These are phyloP conservation scores for Cephalotes varians DNA, from an alignment of 2,888 invertebrate species.

Conservation along the genomic window DNA sequence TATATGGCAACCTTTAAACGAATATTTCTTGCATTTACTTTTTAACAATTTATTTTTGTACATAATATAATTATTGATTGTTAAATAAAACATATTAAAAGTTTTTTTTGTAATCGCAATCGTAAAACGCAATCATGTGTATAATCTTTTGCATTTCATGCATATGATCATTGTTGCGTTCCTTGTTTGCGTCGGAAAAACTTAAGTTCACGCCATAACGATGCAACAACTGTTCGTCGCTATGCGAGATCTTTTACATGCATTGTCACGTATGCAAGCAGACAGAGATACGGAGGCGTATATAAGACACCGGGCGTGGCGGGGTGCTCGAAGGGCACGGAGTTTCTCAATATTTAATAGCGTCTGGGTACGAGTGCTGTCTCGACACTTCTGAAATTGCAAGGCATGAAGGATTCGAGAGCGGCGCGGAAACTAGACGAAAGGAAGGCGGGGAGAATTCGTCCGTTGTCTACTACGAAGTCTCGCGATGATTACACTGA, in stretches of 20 bases:
- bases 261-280: constrained; percentile 34
- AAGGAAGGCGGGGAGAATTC: constrained; percentile 47
- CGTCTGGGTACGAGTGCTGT: constrained; percentile 83
- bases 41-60: not conserved
- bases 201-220: constrained; percentile 4
- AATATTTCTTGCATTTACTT: not conserved
- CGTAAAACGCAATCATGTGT: too few species aligned
- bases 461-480: constrained; percentile 46
- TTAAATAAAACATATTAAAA: not conserved
- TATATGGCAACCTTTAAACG: not conserved
- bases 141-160: too few species aligned
- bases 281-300: constrained; percentile 9
- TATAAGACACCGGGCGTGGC: constrained; percentile 3
- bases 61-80: not conserved
- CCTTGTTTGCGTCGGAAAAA: not conserved
- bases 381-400: constrained; percentile 85
- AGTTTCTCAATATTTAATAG: constrained; percentile 85
- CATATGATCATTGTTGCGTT: not conserved
- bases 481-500: constrained; percentile 57
- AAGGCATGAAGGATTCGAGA: constrained; percentile 76
- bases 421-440: constrained; percentile 57
- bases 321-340: constrained; percentile 56
- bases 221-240: constrained; percentile 5
- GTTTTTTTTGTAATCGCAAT: not conserved
- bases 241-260: constrained; percentile 25